These are phyloP conservation scores for Dinocampus coccinellae DNA, from an alignment of 2,888 invertebrate species.

Conservation along the genomic window DNA sequence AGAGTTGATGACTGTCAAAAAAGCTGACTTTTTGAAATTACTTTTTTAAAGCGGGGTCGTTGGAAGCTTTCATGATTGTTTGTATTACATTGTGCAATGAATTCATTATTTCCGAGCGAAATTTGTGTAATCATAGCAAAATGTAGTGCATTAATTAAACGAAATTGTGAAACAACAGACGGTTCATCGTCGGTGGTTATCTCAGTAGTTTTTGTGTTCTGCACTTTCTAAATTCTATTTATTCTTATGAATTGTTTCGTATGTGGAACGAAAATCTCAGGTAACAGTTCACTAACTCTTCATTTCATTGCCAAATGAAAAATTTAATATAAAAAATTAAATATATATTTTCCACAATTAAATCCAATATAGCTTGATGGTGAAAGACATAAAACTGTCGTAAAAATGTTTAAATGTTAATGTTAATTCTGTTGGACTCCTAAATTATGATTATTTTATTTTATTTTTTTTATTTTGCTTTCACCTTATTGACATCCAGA, in stretches of 20 bases:
- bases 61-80: not conserved
- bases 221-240: conserved; percentile 13
- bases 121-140: conserved; percentile 17
- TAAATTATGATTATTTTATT: not conserved
- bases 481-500: not conserved
- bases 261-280: not conserved
- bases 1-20: not conserved
- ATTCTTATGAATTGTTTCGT: conserved; percentile 8
- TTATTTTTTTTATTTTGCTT: conserved; percentile 4
- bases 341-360: not conserved
- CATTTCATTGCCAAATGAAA: conserved; percentile 16
- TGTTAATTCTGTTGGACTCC: not conserved
- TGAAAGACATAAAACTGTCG: not conserved
- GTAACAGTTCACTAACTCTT: not conserved
- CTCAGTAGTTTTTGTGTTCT: conserved; percentile 8
- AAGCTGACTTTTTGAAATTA: not conserved
- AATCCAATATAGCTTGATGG: not conserved
- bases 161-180: conserved; percentile 8
- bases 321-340: conserved; percentile 5
- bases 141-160: conserved; percentile 20
- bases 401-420: not conserved
- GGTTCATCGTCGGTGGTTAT: conserved; percentile 44
- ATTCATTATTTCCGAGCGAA: conserved; percentile 4
- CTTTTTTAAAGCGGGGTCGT: conserved; percentile 10
- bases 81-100: conserved; percentile 23